These are phyloP conservation scores for Chloromyia formosa DNA, from an alignment of 2,888 invertebrate genomes.

Conservation along the genomic window DNA sequence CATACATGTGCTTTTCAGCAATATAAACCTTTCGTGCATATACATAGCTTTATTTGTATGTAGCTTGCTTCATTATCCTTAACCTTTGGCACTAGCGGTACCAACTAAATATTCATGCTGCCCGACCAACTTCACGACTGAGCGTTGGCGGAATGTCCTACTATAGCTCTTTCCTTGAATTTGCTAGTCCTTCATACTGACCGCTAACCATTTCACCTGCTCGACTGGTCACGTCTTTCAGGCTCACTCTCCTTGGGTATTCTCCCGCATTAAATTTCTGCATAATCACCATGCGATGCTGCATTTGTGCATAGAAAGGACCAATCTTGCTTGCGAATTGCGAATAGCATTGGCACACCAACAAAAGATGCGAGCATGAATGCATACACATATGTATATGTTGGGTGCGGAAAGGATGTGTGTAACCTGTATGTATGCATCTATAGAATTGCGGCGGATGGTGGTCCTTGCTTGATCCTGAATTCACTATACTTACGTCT, in stretches of 20 bases:
- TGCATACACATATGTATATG: not conserved
- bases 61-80: slow-evolving; percentile 48
- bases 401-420: slow-evolving; percentile 6
- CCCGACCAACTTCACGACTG: slow-evolving; percentile 30
- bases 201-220: slow-evolving; percentile 49
- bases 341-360: not conserved
- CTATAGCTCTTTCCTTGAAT: not conserved
- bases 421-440: slow-evolving; percentile 25
- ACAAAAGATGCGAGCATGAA: not conserved
- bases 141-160: not conserved
- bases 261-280: slow-evolving; percentile 49
- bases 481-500: slow-evolving; percentile 43
- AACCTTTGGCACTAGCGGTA: slow-evolving; percentile 47
- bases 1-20: no score
- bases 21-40: not conserved
- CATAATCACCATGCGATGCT: slow-evolving; percentile 48
- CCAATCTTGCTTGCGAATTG: slow-evolving; percentile 39
- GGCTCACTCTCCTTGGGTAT: slow-evolving; percentile 48
- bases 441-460: slow-evolving; percentile 36
- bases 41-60: slow-evolving; percentile 25
- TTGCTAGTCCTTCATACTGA: slow-evolving; percentile 26
- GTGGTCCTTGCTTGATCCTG: not conserved
- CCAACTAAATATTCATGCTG: slow-evolving; percentile 37
- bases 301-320: slow-evolving; percentile 39
- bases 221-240: slow-evolving; percentile 49